Evolutionary conservation across 2,797 vertebrate species (phyloP).

Genomic region (Sebastes nivosus): DNA sequence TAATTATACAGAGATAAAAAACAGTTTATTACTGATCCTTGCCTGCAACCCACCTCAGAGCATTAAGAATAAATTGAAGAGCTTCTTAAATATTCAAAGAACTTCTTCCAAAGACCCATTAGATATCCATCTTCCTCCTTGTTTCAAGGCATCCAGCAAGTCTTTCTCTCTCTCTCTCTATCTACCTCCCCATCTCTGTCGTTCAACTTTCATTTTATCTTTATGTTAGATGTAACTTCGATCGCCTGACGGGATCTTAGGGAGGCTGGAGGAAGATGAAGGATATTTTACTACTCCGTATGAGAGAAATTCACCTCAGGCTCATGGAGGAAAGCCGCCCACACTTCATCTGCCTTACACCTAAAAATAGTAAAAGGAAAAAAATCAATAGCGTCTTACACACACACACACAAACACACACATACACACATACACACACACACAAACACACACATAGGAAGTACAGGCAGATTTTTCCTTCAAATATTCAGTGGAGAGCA

Average conservation of each 20-base stretch:
- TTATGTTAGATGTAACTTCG: background rate
- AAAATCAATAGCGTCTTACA: no score
- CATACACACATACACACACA: background rate
- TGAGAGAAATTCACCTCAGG: constrained; percentile 40
- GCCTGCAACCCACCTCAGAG: constrained; percentile 2
- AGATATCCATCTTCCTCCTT: constrained; percentile 4
- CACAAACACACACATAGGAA: background rate
- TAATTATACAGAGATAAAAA: background rate
- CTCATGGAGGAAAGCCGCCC: constrained; percentile 29
- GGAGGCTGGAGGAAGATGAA: constrained; percentile 12
- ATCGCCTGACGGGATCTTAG: constrained; percentile 6
- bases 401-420: background rate
- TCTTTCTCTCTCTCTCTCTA: background rate
- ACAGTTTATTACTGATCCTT: background rate
- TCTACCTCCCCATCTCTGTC: background rate
- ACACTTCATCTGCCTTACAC: constrained; percentile 38
- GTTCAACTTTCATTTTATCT: background rate
- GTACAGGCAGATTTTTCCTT: constrained; percentile 1
- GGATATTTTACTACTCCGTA: constrained; percentile 17
- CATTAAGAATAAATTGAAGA: background rate
- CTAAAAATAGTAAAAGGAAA: constrained; percentile 30
- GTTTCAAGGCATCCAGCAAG: background rate
- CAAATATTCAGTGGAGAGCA: background rate
- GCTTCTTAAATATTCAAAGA: constrained; percentile 30
- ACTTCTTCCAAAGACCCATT: background rate